Evolutionary conservation across 2,113 vertebrate species (phyloP).

Genomic region (Laticauda colubrina): DNA sequence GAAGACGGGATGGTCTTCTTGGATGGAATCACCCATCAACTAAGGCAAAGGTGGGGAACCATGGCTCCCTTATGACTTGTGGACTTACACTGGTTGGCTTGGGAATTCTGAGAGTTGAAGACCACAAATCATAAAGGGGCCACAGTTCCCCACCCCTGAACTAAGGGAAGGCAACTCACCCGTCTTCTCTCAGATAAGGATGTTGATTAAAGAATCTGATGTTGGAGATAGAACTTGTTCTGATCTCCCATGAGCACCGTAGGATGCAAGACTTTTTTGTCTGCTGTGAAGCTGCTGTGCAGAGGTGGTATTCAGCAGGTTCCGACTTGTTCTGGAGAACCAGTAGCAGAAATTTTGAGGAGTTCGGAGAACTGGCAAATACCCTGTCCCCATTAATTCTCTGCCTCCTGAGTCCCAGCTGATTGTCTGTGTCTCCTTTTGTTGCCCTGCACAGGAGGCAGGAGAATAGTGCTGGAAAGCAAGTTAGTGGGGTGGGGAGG

Average conservation of each 20-base stretch:
- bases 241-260: background rate
- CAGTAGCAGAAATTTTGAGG: too few relatives aligned
- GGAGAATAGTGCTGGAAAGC: too few relatives aligned
- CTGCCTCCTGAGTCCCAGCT: too few relatives aligned
- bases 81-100: background rate
- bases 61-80: background rate
- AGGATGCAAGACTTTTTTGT: background rate
- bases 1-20: background rate
- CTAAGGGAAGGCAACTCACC: background rate
- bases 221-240: background rate
- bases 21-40: background rate
- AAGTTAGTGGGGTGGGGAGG: too few relatives aligned
- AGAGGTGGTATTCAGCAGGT: too few relatives aligned
- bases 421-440: too few relatives aligned
- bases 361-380: too few relatives aligned
- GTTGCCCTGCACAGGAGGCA: too few relatives aligned
- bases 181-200: background rate
- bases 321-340: too few relatives aligned
- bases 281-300: too few relatives aligned
- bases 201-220: background rate
- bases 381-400: too few relatives aligned
- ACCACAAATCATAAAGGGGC: background rate
- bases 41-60: background rate
- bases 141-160: too few relatives aligned
- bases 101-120: background rate